phyloP scores from a whole-genome alignment of 2,888 invertebrate species.

The Drosophila mettleri region DNA sequence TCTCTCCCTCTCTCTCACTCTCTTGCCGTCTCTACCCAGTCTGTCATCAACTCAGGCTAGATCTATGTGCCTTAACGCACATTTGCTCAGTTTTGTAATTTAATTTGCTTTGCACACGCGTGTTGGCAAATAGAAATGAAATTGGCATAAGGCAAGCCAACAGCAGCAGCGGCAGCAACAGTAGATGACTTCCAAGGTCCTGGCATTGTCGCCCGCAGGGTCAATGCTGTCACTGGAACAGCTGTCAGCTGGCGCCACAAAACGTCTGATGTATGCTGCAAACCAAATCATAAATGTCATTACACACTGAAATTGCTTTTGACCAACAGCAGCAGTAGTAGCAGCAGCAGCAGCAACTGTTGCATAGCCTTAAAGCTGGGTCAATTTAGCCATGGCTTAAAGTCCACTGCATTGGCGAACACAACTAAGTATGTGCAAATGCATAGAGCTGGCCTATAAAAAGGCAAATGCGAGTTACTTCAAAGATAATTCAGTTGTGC shows the following conservation, averaged over 20 bases:
- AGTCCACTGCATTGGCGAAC: neutral
- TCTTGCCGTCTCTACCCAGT: neutral
- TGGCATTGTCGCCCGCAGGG: constrained; percentile 16
- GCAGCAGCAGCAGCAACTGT: constrained; percentile 27
- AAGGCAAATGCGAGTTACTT: constrained; percentile 30
- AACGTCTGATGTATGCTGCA: constrained; percentile 26
- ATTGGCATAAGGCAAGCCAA: constrained; percentile 42
- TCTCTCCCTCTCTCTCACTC: too few species aligned
- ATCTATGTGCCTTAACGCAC: constrained; percentile 41
- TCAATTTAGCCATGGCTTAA: constrained; percentile 17
- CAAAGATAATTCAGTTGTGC: constrained; percentile 61
- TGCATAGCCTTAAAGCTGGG: constrained; percentile 22
- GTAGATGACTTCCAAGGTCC: constrained; percentile 20
- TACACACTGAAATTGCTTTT: constrained; percentile 50
- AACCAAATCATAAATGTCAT: constrained; percentile 75
- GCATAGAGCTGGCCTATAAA: constrained; percentile 16
- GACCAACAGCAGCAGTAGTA: neutral
- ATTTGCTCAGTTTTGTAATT: constrained; percentile 67
- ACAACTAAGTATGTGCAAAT: neutral
- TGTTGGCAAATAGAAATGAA: constrained; percentile 42
- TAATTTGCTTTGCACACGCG: constrained; percentile 60
- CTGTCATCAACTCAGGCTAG: neutral
- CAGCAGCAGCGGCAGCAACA: neutral
- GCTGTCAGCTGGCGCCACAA: constrained; percentile 59
- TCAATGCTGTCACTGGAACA: constrained; percentile 41